Evolutionary conservation across 1,140 invertebrate species (phyloP).

Genomic region (Belonocnema kinseyi): DNA sequence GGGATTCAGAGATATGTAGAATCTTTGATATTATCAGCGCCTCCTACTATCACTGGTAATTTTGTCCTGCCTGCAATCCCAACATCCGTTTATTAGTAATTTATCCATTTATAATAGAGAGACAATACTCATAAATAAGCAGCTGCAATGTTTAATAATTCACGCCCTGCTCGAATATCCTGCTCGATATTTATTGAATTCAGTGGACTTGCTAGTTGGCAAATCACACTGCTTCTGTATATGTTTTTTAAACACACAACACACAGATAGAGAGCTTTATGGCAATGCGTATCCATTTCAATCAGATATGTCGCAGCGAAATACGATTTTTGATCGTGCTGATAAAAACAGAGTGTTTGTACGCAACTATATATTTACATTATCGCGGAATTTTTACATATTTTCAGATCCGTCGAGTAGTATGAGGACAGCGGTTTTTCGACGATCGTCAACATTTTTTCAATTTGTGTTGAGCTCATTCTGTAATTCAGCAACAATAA

Average conservation of each 20-base stretch:
- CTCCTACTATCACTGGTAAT: neutral
- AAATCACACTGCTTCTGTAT: neutral
- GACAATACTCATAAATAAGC: constrained; percentile 3
- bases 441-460: no score
- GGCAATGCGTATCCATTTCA: constrained; percentile 20
- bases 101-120: neutral
- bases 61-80: neutral
- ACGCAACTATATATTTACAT: neutral
- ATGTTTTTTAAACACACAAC: neutral
- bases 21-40: neutral
- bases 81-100: constrained; percentile 14
- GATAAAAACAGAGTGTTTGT: neutral
- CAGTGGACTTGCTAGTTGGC: neutral
- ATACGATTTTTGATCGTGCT: constrained; percentile 10
- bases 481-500: no score
- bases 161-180: constrained; percentile 9
- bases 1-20: neutral
- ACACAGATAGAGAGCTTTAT: neutral
- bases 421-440: no score
- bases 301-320: constrained; percentile 7
- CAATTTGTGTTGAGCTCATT: no score
- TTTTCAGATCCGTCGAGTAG: neutral
- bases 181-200: constrained; percentile 21
- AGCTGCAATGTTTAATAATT: constrained; percentile 13
- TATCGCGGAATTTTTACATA: neutral